Base-by-base conservation (phyloP, 2,888 invertebrate species). In the Melanostoma mellinum region DNA sequence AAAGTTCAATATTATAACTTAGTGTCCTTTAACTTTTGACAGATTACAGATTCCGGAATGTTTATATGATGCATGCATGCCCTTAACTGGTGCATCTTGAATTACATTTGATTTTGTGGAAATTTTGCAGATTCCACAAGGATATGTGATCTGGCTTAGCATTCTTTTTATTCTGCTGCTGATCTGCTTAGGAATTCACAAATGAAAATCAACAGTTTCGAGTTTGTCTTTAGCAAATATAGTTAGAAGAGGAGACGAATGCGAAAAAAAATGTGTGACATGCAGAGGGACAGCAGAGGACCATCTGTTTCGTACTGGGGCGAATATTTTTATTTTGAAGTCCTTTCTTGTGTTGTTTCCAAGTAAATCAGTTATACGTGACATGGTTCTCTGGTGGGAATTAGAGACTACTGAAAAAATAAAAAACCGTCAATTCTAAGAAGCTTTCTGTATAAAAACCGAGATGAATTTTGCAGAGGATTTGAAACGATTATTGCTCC, bases 1-100 rank as follows among this genome's bases (percentile, higher is more conserved):
- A 74, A 82, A 84, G 79, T 84, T 84, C 84, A 84, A 84, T 84
- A 79, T 84, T 84, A 79, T 75, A 84, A 79, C 84, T 75, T 72
- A 38, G 61, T 75, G 79, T 79, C 79, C 84, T 67, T 74, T 71
- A 79, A 84, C 84, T 78, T 84, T 79, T 79, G 84, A 79, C 75
- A 71, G 84, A 84, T 81, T 81, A 71, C 71, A 76, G 38, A 71
- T 42, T 71, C 65, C 58, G 63, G 69, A 20, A 42, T 75, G 36
- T 50, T 9, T 48, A 38, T 38, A 8, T 35, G 42, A 55, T 68
- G 60, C 55, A 72, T 56, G 42, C 35, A 72, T 56, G 42, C 35
- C 53, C 10, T 46, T 50, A 60, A 53, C 35, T 42, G 6, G 4
- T 60, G 35, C 48, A 56, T 42, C 38, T 20, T 38, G 40, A 72